Percentiles rank a stretch among this genome's conserved stretches.
Conservation (phyloP, 1,140 invertebrate genomes). For the Heliconius himera region DNA sequence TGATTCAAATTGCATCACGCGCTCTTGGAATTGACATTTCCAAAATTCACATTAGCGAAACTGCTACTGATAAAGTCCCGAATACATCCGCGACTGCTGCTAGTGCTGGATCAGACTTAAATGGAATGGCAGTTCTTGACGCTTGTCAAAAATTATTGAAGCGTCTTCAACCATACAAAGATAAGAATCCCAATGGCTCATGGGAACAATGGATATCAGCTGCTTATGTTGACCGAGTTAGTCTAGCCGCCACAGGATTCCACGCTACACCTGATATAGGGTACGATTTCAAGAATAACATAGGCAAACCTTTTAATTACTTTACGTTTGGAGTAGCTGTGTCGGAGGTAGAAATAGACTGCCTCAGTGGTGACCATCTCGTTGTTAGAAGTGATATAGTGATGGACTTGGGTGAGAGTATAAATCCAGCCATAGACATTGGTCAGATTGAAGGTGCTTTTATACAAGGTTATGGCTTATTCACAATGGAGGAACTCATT, state of each 20-base stretch:
- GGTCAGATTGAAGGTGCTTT: slow-evolving; percentile 98
- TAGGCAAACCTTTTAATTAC: slow-evolving; percentile 89
- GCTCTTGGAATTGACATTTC: slow-evolving; percentile 87
- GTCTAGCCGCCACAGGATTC: slow-evolving; percentile 93
- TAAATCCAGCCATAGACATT: slow-evolving; percentile 98
- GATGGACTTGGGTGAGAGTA: slow-evolving; percentile 95
- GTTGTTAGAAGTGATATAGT: slow-evolving; percentile 95
- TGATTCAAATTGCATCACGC: slow-evolving; percentile 93
- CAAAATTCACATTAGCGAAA: slow-evolving; percentile 94
- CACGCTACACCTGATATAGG: slow-evolving; percentile 91
- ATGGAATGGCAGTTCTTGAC: slow-evolving; percentile 96
- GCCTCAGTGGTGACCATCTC: slow-evolving; percentile 93
- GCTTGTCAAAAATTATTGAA: slow-evolving; percentile 91
- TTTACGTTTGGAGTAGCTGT: slow-evolving; percentile 91
- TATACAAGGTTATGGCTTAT: slow-evolving; percentile 95
- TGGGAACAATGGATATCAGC: slow-evolving; percentile 93
- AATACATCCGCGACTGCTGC: slow-evolving; percentile 97
- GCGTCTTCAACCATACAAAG: slow-evolving; percentile 89
- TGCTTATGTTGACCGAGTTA: slow-evolving; percentile 91
- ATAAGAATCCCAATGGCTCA: slow-evolving; percentile 88
- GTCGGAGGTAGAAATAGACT: slow-evolving; percentile 93
- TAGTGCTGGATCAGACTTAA: slow-evolving; percentile 94
- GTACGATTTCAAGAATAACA: slow-evolving; percentile 88
- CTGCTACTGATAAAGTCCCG: slow-evolving; percentile 95
- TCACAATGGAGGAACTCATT: slow-evolving; percentile 94